Conservation (phyloP, 2,113 vertebrate species). For the Lagopus leucura region DNA sequence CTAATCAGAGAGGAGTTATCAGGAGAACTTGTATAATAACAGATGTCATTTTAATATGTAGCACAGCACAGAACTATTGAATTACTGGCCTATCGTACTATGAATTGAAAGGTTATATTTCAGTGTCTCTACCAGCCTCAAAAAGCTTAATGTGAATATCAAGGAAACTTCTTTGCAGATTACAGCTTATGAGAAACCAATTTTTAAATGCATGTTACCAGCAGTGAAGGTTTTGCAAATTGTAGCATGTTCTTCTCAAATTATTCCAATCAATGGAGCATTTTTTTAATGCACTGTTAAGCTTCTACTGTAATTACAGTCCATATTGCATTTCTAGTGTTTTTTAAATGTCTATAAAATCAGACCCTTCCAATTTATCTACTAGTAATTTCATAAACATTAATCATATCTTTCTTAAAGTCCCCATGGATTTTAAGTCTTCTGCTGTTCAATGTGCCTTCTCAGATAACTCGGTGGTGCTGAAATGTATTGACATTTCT, state of each 20-base stretch:
- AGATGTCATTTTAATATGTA: not conserved
- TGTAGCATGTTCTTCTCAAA: conserved; percentile 1
- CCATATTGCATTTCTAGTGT: not conserved
- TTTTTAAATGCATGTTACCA: conserved; percentile 13
- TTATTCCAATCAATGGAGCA: conserved; percentile 47
- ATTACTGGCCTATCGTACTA: not conserved
- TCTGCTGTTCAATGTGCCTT: not conserved
- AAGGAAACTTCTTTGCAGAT: not conserved
- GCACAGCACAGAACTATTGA: not conserved
- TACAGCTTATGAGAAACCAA: not conserved
- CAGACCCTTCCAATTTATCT: not conserved
- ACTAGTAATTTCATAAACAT: conserved; percentile 16
- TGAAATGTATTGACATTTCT: conserved; percentile 66
- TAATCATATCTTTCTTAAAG: conserved; percentile 5
- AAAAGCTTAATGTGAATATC: not conserved
- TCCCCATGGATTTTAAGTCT: not conserved
- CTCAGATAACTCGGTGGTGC: conserved; percentile 19
- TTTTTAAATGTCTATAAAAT: conserved; percentile 17
- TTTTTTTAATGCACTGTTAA: conserved; percentile 26
- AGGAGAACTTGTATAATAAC: not conserved
- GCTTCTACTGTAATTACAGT: conserved; percentile 17
- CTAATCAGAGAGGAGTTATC: not conserved
- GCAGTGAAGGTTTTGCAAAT: not conserved
- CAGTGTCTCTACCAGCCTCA: not conserved
- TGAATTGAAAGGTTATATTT: not conserved